Evolutionary conservation across 2,797 vertebrate species (phyloP).

Genomic region (Naso thynnoides): DNA sequence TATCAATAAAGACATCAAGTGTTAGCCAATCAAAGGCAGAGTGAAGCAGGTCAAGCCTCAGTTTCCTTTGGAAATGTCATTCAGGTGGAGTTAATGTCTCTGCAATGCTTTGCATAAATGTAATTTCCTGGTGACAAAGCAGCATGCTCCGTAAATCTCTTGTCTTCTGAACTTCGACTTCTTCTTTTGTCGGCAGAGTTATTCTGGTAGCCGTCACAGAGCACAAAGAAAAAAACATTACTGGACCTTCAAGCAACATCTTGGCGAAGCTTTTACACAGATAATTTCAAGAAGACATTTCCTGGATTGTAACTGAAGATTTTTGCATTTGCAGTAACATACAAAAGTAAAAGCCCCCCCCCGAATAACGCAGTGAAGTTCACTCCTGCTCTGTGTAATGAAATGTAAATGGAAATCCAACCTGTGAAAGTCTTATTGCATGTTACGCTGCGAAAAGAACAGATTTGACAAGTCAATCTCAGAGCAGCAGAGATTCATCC

Average conservation of each 20-base stretch:
- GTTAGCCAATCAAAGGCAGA: too few relatives aligned
- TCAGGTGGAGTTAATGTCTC: background rate
- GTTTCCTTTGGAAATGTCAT: background rate
- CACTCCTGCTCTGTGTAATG: background rate
- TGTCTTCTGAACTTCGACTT: background rate
- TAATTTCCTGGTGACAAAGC: background rate
- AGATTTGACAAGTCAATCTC: constrained; percentile 39
- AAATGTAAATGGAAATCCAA: constrained; percentile 2
- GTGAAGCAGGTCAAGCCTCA: too few relatives aligned
- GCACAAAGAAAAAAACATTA: constrained; percentile 11
- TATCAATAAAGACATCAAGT: too few relatives aligned
- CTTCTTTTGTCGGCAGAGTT: background rate
- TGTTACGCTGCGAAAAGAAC: background rate
- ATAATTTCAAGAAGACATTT: background rate
- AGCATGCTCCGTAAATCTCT: background rate
- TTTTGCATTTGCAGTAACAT: background rate
- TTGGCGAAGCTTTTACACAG: background rate
- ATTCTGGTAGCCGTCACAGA: constrained; percentile 22
- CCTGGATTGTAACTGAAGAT: background rate
- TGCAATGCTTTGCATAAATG: background rate
- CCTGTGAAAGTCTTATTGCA: background rate
- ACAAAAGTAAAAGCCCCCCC: background rate
- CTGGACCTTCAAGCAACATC: background rate
- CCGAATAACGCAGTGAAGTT: background rate
- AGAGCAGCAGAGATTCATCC: background rate